Conservation (phyloP, 2,797 vertebrate genomes). For the Parambassis ranga region DNA sequence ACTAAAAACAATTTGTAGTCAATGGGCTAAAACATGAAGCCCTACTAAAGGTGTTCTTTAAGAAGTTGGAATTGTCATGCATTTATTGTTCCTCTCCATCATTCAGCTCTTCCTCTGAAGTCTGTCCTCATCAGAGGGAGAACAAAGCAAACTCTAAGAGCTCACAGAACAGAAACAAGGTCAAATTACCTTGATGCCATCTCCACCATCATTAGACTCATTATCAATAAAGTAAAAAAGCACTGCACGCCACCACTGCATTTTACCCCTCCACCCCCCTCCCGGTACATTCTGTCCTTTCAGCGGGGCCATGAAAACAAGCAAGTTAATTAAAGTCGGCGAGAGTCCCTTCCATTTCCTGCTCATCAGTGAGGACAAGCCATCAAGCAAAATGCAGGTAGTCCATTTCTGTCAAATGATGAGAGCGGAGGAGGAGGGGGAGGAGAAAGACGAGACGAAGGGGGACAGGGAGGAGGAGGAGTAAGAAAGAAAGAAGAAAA, state of each 20-base stretch:
- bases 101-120: conserved; percentile 22
- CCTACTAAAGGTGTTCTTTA: neutral
- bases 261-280: conserved; percentile 20
- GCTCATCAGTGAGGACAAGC: conserved; percentile 63
- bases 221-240: conserved; percentile 56
- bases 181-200: conserved; percentile 56
- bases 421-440: conserved; percentile 1
- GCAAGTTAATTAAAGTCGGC: conserved; percentile 66
- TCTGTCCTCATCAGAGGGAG: conserved; percentile 20
- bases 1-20: conserved; percentile 32
- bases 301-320: conserved; percentile 42
- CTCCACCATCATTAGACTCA: conserved; percentile 60
- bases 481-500: conserved; percentile 27
- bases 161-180: conserved; percentile 35
- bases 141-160: conserved; percentile 37
- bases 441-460: conserved; percentile 17
- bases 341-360: conserved; percentile 39
- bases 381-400: conserved; percentile 69
- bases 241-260: neutral
- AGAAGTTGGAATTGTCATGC: conserved; percentile 7
- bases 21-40: conserved; percentile 36
- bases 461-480: conserved; percentile 7
- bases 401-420: conserved; percentile 60
- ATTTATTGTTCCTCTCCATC: conserved; percentile 15
- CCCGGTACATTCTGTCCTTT: conserved; percentile 25